These are phyloP conservation scores for Dromiciops gliroides DNA, from an alignment of 2,113 vertebrate species.

Conservation along the genomic window DNA sequence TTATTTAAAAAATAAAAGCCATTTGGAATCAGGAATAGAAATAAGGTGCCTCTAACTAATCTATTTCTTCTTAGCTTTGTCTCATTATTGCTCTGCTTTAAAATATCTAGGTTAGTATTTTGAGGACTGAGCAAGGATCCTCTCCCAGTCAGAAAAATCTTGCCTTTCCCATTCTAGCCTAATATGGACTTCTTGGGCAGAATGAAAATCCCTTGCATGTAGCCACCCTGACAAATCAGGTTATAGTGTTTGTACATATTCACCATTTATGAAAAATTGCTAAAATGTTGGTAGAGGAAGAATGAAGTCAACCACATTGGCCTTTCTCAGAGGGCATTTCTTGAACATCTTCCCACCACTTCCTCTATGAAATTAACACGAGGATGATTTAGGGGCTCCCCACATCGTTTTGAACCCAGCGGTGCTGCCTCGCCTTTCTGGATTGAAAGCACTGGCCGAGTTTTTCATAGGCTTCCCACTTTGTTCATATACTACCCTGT, in stretches of 20 bases:
- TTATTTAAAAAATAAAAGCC: not conserved
- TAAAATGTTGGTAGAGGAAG: slow-evolving; percentile 61
- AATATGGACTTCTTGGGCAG: slow-evolving; percentile 37
- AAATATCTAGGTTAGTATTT: slow-evolving; percentile 17
- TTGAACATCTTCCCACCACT: slow-evolving; percentile 49
- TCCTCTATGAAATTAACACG: slow-evolving; percentile 48
- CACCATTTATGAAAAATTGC: slow-evolving; percentile 30
- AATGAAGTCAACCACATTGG: slow-evolving; percentile 52
- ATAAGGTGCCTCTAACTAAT: not conserved
- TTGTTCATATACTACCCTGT: slow-evolving; percentile 76
- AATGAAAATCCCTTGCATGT: slow-evolving; percentile 32
- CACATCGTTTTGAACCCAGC: slow-evolving; percentile 59
- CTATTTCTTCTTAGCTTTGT: not conserved
- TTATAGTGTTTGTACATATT: slow-evolving; percentile 18
- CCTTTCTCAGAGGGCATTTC: slow-evolving; percentile 58
- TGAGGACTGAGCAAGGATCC: slow-evolving; percentile 4
- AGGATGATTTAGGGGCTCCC: slow-evolving; percentile 67
- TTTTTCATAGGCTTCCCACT: slow-evolving; percentile 77
- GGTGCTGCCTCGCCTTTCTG: slow-evolving; percentile 41
- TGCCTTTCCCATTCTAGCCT: not conserved
- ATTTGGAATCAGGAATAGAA: not conserved
- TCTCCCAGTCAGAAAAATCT: not conserved
- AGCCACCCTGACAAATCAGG: slow-evolving; percentile 21
- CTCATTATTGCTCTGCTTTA: not conserved
- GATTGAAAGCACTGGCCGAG: slow-evolving; percentile 72